phyloP scores from a whole-genome alignment of 2,113 vertebrate genomes.

The Daboia siamensis region DNA sequence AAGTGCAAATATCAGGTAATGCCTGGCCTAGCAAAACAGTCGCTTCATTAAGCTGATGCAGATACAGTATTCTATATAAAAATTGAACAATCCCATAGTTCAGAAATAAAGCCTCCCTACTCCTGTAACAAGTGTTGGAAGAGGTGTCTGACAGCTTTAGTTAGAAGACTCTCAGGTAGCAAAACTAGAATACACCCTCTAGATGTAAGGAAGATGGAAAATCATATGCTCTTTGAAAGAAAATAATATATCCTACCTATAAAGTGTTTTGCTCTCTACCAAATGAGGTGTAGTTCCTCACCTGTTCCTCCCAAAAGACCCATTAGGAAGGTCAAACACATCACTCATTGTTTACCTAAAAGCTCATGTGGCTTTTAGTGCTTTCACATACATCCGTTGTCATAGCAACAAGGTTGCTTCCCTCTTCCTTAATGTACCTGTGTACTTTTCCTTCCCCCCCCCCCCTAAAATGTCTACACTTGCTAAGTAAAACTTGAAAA shows the following conservation, averaged over 20 bases:
- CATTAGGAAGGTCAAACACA: constrained; percentile 32
- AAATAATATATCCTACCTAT: not conserved
- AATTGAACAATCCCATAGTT: not conserved
- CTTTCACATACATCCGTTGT: constrained; percentile 52
- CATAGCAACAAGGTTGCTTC: constrained; percentile 61
- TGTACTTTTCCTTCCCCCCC: not conserved
- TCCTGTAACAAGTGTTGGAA: not conserved
- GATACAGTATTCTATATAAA: not conserved
- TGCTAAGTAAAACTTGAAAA: constrained; percentile 28
- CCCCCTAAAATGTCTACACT: not conserved
- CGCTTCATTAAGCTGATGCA: not conserved
- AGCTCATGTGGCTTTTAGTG: constrained; percentile 29
- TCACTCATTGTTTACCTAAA: constrained; percentile 50
- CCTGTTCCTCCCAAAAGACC: constrained; percentile 14
- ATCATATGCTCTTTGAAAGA: constrained; percentile 23
- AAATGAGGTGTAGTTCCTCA: constrained; percentile 36
- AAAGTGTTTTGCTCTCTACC: constrained; percentile 38
- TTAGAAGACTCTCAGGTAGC: not conserved
- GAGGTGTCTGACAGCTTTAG: not conserved
- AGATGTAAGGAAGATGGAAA: not conserved
- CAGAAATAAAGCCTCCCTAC: not conserved
- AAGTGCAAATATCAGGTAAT: not conserved
- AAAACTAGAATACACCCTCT: not conserved
- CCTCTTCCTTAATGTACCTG: constrained; percentile 46
- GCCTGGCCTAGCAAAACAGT: not conserved